Conservation (phyloP, 1,140 invertebrate genomes). For the Brachionus rotundiformis region DNA sequence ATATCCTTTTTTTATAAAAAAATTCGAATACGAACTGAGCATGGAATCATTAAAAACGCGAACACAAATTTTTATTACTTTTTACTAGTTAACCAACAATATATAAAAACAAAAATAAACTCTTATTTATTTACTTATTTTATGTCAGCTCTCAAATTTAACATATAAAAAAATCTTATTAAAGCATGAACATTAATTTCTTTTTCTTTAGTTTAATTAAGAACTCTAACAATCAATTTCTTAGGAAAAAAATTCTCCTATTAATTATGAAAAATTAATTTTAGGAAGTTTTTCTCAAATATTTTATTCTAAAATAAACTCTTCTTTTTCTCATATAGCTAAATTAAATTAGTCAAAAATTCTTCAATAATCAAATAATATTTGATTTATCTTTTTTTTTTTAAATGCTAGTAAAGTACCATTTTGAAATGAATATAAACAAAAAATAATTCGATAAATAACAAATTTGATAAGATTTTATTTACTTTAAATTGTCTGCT, state of each 20-base stretch:
- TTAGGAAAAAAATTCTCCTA: no score
- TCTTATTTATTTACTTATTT: neutral
- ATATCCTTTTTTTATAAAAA: no score
- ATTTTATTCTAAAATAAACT: no score
- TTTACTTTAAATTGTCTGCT: constrained; percentile 3
- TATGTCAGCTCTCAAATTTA: no score
- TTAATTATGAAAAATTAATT: no score
- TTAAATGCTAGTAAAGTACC: neutral
- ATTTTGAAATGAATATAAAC: neutral
- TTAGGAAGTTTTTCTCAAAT: no score
- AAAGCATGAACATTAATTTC: neutral
- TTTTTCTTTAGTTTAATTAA: neutral
- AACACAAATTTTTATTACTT: neutral
- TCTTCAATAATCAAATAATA: neutral
- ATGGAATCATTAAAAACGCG: neutral
- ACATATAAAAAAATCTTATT: neutral
- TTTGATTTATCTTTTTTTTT: neutral
- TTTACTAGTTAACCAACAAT: no score
- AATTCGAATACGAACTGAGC: no score
- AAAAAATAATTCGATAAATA: neutral
- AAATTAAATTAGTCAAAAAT: constrained; percentile 5
- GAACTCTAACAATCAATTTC: neutral
- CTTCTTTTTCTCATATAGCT: no score
- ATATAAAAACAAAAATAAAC: no score
- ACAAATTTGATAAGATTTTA: neutral